Base-by-base conservation (phyloP, 2,797 vertebrate genomes). In the Lophius americanus region DNA sequence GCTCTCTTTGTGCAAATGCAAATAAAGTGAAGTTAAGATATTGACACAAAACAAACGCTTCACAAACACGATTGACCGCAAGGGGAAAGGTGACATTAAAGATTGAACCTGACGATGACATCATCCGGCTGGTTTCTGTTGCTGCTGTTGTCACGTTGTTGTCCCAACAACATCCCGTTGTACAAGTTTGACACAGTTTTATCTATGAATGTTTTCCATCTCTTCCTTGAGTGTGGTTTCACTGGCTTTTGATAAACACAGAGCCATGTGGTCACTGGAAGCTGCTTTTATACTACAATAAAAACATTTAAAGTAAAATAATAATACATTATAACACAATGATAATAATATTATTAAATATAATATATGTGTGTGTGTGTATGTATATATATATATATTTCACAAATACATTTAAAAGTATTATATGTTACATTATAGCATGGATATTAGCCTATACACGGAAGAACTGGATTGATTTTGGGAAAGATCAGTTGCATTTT, bases 221-320 rank as follows among this genome's bases (percentile, higher is more conserved):
- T 60, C 4, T 37, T 35, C 33, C 44, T 52, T 52, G 53, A 69
- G 3, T 76, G 81, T 62, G 53, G 82, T 78, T 42, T 52, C 60
- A 83, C 75, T 42, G 54, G 66, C 68, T 84, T 58, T 79, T 42
- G 46, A 69, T 79, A 55, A 77, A 82, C 79, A 79, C 35, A 9
- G 1, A 36, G 58, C 47, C 75, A 82, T 75, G 74, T 54, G 52
- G 78, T 51, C 13, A 3, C n/a, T 23, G 23, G 23, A 23, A 23
- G 23, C 23, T 23, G 23, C 23, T 23, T 23, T 23, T 23, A 23
- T 23, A 23, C 23, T 23, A 23, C 23, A 23, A 23, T 23, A 23
- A 23, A 23, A 23, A 23, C 23, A 23, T 23, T 23, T 23, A 23
- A 23, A 23, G 23, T 23, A 23, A 23, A 23, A 23, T 23, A 23